Base-by-base conservation (phyloP, 2,888 invertebrate species). In the Hirtodrosophila confusa region DNA sequence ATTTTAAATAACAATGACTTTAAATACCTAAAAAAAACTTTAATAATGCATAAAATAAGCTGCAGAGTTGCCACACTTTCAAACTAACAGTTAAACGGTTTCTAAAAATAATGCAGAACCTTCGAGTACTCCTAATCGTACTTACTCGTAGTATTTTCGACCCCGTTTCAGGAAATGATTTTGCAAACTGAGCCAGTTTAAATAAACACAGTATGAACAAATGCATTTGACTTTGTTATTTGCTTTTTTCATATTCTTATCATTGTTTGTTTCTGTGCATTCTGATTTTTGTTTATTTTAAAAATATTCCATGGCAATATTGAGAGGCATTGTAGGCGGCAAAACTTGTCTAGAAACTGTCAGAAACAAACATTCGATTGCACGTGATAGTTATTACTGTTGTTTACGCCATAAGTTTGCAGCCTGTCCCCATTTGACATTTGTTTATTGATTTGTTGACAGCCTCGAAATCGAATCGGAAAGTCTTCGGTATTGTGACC, bases 401-500 rank as follows among this genome's bases (percentile, higher is more conserved):
- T 31, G 11, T 36, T 11, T 33, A 27, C 9, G 33, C 10, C 27
- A 37, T 29, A 8, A 3, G 29, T 17, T 31, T 17, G 27, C 37
- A 4, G 3, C 5, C 12, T 27, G 31, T n/a, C 11, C 53, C 5
- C 31, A 36, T 10, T 45, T 11, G 29, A 41, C 39, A 23, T 11
- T 35, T 58, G 75, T 80, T 80, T 80, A 84, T 78, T 55, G 63
- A 39, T 54, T 48, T 80, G 65, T 78, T 70, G 76, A 84, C 73
- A 64, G 35, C 62, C 45, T 43, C 47, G 39, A 71, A 56, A 66
- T 39, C 55, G 49, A 27, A 33, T 47, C 4, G 33, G 33, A 44
- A 49, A 35, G 37, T 57, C 0, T 3, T 33, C 29, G 17, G 27
- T 36, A 47, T 45, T 31, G 33, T 58, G 71, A 55, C 54, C 51